Evolutionary conservation across 2,888 invertebrate genomes (phyloP).

Genomic region (Aethes cnicana): DNA sequence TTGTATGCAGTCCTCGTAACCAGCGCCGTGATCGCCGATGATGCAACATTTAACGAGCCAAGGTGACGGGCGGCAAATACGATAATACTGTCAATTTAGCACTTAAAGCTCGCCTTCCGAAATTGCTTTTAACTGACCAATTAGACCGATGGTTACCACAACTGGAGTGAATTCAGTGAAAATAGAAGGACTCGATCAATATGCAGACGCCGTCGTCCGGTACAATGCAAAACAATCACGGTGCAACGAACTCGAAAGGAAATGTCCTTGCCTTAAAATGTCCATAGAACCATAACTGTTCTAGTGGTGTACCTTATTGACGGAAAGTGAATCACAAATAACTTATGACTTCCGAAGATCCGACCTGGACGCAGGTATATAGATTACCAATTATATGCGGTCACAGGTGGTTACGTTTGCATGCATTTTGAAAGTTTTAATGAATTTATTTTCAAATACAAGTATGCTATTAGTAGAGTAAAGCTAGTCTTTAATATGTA

Average conservation of each 20-base stretch:
- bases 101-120: slow-evolving; percentile 20
- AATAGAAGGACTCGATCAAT: slow-evolving; percentile 47
- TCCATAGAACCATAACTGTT: slow-evolving; percentile 49
- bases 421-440: neutral
- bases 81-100: slow-evolving; percentile 37
- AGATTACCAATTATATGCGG: slow-evolving; percentile 2
- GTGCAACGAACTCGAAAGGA: slow-evolving; percentile 74
- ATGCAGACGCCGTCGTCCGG: slow-evolving; percentile 66
- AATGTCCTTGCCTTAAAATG: slow-evolving; percentile 55
- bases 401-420: neutral
- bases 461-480: slow-evolving; percentile 2
- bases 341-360: slow-evolving; percentile 36
- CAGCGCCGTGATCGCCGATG: slow-evolving; percentile 25
- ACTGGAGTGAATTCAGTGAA: slow-evolving; percentile 29
- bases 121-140: slow-evolving; percentile 27
- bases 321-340: slow-evolving; percentile 59
- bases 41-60: slow-evolving; percentile 52
- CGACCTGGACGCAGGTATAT: neutral
- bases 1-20: slow-evolving; percentile 51
- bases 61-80: slow-evolving; percentile 43
- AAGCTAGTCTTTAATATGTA: no score
- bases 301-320: slow-evolving; percentile 49
- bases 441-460: slow-evolving; percentile 13
- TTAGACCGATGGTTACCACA: slow-evolving; percentile 19
- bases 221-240: slow-evolving; percentile 65